A percentile compares a stretch with the other conserved stretches of the same genome.
Evolutionary conservation across 1,140 invertebrate species (phyloP).

Genomic region (Asbolus verrucosus): DNA sequence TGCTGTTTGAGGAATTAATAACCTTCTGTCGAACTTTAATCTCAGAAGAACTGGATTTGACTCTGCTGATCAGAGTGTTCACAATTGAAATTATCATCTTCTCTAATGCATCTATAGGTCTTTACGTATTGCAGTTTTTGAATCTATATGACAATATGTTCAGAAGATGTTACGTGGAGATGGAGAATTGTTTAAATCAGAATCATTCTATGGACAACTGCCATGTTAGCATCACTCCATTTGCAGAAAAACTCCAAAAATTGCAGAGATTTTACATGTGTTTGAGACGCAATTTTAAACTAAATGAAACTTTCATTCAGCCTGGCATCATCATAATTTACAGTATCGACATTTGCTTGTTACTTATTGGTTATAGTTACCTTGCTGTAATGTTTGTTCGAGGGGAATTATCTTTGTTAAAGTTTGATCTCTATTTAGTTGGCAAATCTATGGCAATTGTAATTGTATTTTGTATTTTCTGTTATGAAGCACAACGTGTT

Average conservation of each 20-base stretch:
- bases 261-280: neutral
- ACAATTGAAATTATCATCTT: neutral
- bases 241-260: neutral
- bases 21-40: neutral
- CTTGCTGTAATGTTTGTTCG: neutral
- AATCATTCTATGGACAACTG: too few species aligned
- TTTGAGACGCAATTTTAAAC: neutral
- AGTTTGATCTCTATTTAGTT: neutral
- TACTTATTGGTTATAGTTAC: neutral
- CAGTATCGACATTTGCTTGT: neutral
- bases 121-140: neutral
- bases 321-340: neutral
- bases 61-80: neutral
- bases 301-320: neutral
- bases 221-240: too few species aligned
- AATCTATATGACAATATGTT: neutral
- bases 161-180: neutral
- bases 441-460: neutral
- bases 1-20: neutral
- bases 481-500: neutral
- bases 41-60: neutral
- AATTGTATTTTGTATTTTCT: neutral
- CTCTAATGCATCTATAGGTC: neutral
- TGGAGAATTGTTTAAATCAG: too few species aligned
- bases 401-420: neutral